Evolutionary conservation across 2,888 invertebrate species (phyloP).

Genomic region (Eristalis arbustorum): DNA sequence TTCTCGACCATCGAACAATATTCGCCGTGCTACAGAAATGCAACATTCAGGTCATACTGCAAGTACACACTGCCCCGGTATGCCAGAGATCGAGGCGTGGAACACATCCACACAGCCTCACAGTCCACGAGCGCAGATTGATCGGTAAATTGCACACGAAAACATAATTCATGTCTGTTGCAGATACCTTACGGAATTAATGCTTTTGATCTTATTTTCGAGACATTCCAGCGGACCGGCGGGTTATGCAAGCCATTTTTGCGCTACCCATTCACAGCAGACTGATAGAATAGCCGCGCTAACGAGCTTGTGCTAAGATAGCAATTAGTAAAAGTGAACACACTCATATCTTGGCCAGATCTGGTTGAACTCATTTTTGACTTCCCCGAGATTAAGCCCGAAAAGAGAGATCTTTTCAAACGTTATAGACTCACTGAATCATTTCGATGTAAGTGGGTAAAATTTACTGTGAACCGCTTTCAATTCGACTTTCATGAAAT

Average conservation of each 20-base stretch:
- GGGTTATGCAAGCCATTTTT: not conserved
- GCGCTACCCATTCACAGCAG: not conserved
- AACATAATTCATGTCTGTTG: not conserved
- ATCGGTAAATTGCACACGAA: not conserved
- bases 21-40: not conserved
- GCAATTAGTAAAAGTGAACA: not conserved
- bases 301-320: not conserved
- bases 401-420: not conserved
- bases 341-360: not conserved
- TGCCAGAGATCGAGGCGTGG: not conserved
- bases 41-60: not conserved
- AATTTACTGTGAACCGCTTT: not conserved
- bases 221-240: slow-evolving; percentile 26
- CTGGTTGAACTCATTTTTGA: not conserved
- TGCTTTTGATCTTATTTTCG: slow-evolving; percentile 63
- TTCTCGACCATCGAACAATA: not conserved
- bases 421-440: not conserved
- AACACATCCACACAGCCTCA: not conserved
- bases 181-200: slow-evolving; percentile 44
- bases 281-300: not conserved
- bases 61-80: not conserved
- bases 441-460: not conserved
- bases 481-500: not conserved
- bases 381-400: not conserved
- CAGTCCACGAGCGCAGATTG: not conserved